A percentile compares a stretch with the other conserved stretches of the same genome.
phyloP scores from a whole-genome alignment of 92 coral and sea anemone genomes.

The Heliopora coerulea region DNA sequence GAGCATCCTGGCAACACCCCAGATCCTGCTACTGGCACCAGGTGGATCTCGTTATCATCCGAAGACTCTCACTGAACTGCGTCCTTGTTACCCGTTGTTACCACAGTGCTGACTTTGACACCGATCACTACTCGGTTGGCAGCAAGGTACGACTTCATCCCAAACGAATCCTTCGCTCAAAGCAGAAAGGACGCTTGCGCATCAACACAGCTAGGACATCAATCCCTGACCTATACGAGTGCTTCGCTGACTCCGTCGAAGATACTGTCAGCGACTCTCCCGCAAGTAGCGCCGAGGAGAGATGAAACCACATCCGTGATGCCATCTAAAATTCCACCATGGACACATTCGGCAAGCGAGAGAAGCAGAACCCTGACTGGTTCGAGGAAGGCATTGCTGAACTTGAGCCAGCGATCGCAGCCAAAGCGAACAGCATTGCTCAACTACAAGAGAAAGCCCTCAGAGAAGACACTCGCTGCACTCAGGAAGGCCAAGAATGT shows the following conservation, averaged over 20 bases:
- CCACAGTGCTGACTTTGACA: slow-evolving; percentile 37
- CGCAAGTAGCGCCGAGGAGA: slow-evolving; percentile 1
- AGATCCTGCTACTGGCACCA: slow-evolving; percentile 44
- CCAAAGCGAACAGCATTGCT: slow-evolving; percentile 19
- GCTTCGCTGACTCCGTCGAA: background rate
- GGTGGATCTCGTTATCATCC: slow-evolving; percentile 45
- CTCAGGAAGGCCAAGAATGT: background rate
- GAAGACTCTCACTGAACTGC: slow-evolving; percentile 34
- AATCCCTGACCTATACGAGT: background rate
- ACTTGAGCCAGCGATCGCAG: slow-evolving; percentile 27
- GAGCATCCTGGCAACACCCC: slow-evolving; percentile 37
- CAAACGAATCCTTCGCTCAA: slow-evolving; percentile 27
- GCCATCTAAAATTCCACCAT: slow-evolving; percentile 14
- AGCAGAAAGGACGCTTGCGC: slow-evolving; percentile 30
- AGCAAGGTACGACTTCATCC: slow-evolving; percentile 47
- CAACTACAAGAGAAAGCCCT: slow-evolving; percentile 33
- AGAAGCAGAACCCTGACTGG: slow-evolving; percentile 11
- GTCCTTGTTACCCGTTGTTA: slow-evolving; percentile 18
- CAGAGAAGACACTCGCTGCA: slow-evolving; percentile 18
- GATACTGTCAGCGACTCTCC: background rate
- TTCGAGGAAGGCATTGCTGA: slow-evolving; percentile 26
- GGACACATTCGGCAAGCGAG: background rate
- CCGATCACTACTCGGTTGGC: slow-evolving; percentile 41
- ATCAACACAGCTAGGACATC: background rate
- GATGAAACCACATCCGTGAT: slow-evolving; percentile 3